phyloP scores from a whole-genome alignment of 2,888 invertebrate genomes.

The Ceraclea dissimilis region DNA sequence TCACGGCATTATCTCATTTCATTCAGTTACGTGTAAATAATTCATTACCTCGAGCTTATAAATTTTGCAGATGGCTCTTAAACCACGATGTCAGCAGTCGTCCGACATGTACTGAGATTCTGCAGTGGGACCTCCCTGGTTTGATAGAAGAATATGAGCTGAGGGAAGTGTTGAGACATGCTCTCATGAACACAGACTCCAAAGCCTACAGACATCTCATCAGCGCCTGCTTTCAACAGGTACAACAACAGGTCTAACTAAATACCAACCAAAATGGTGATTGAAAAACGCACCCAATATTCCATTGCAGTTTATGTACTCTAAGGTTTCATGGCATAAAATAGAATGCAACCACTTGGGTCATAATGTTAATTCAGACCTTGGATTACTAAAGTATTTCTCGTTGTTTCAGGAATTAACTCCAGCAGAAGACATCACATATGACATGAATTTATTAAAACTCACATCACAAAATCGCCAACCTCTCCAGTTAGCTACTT shows the following conservation, averaged over 20 bases:
- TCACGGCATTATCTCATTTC: too few relatives aligned
- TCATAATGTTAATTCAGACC: too few relatives aligned
- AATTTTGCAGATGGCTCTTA: slow-evolving; percentile 62
- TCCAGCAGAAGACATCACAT: slow-evolving; percentile 70
- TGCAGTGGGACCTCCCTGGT: slow-evolving; percentile 79
- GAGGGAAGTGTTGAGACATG: slow-evolving; percentile 73
- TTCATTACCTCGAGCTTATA: too few relatives aligned
- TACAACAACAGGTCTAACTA: slow-evolving; percentile 21
- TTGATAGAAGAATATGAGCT: slow-evolving; percentile 81
- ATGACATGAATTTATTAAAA: slow-evolving; percentile 55
- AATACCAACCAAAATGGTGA: too few relatives aligned
- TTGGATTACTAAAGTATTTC: background rate
- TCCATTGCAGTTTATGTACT: too few relatives aligned
- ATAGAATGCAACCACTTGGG: too few relatives aligned
- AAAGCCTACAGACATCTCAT: slow-evolving; percentile 69
- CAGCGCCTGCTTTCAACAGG: slow-evolving; percentile 29
- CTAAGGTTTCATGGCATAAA: too few relatives aligned
- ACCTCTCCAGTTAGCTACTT: slow-evolving; percentile 38
- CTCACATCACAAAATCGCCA: slow-evolving; percentile 36
- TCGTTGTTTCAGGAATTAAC: slow-evolving; percentile 43
- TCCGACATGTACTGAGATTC: slow-evolving; percentile 78
- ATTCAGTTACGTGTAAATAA: too few relatives aligned
- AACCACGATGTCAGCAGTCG: slow-evolving; percentile 77
- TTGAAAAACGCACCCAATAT: too few relatives aligned
- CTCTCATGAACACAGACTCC: slow-evolving; percentile 72